Base-by-base conservation (phyloP, 2,888 invertebrate species). In the Sceliomorpha sp. region DNA sequence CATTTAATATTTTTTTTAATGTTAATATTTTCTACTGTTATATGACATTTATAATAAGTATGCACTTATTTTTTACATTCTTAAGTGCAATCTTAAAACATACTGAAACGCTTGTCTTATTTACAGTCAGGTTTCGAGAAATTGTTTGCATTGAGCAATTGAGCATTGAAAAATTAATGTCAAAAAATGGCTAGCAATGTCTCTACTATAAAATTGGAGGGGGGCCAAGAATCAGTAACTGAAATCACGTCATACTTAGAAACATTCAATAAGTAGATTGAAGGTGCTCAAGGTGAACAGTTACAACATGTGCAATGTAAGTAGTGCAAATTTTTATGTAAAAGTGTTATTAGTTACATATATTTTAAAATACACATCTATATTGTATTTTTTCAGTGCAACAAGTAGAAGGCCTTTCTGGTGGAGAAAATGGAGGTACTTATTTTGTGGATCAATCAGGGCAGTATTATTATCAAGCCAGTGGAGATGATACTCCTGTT, bases 361-460 rank as follows among this genome's bases (percentile, higher is more conserved):
- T 17, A 26, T 12, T 39, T 42, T 31, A 10, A 17, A 13, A 37
- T n/a, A n/a, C n/a, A n/a, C n/a, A 37, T 55, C 17, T 0, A 40
- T 36, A 40, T 9, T 50, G 13, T 20, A 14, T 39, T 20, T 40
- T 45, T 39, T 14, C 45, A 88, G 88, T 88, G 53, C 86, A 88
- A 81, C 88, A 87, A 82, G 88, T 88, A 50, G 88, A 88, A 71
- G 88, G 87, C 8, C 71, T 88, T 2, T 85, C 86, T 58, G 91
- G 88, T 1, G 90, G 91, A 9, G 90, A 89, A 37, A 91, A 92
- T 75, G 91, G 91, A 72, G 93, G 94, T 4, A 94, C 94, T 0
- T 95, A 94, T 82, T 96, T 94, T 85, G 93, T 96, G 14, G 95
- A 96, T 81, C 93, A 94, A 85, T 91, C 94, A 24, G 95, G 95